Base-by-base conservation (phyloP, 2,113 vertebrate genomes). In the Pagrus major region DNA sequence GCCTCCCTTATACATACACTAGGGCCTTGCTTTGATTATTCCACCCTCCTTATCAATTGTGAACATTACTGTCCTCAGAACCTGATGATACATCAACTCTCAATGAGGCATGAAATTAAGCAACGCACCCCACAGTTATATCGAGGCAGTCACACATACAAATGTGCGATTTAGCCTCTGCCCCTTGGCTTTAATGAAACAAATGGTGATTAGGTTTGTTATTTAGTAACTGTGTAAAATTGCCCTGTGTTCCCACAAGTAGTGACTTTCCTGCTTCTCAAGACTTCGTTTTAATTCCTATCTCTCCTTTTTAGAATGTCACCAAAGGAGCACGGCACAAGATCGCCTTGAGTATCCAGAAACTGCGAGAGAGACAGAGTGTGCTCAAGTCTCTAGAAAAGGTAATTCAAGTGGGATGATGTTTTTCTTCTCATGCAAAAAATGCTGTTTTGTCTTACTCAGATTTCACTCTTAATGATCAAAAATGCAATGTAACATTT, bases 271-370 rank as follows among this genome's bases (percentile, higher is more conserved):
- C 25, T 82, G 14, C 70, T 31, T 87, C 42, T 83, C 39, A 31
- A 46, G 41, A 29, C 37, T 31, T 69, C 68, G 77, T 65, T 31
- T 86, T 77, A 9, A 63, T 44, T 63, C 64, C 21, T 61, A 0
- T 71, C 41, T 81, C 16, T 51, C 18, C 42, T 65, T 71, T 84
- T 73, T 69, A 98, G 97, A 98, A 98, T 16, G 97, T 98, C 81
- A 98, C 97, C 71, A 98, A 98, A 95, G 97, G 97, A 65, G 97
- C 97, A 6, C 93, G 97, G 55, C 97, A 98, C 84, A 98, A 98
- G 93, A 98, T 98, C 76, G 97, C 97, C 47, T 91, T 98, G 89
- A 98, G 97, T 89, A 97, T 98, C 87, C 97, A 98, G 95, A 98
- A 98, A 88, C 94, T 98, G 31, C 90, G 96, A 6, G 97, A 98